Base-by-base conservation (phyloP, 1,140 invertebrate genomes). In the Trachymyrmex cornetzi region DNA sequence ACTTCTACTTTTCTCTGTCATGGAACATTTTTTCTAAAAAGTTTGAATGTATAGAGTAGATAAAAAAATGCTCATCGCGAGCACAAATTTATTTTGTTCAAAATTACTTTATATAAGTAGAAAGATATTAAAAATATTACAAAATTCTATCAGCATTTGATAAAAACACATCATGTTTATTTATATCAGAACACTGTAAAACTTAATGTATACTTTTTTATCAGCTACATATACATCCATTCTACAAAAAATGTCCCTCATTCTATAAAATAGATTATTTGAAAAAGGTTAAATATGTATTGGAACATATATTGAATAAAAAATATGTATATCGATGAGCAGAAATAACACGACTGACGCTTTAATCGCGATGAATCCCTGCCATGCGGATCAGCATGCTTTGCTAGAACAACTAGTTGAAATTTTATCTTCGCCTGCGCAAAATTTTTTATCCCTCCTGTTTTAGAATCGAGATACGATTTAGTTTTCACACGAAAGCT, bases 291-390 rank as follows among this genome's bases (percentile, higher is more conserved):
- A 57, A 71, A 71, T 5, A 30, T 69, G 16, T 69, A 53, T 53
- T 38, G 38, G 9, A 50, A 50, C 3, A 50, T 50, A 14, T 50
- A 69, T 80, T 44, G 27, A 50, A 24, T 71, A 55, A 24, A 55
- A 34, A 55, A 27, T 79, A 66, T 34, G 64, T 67, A 44, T 71
- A 71, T 57, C 50, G 44, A n/a, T 24, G 63, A 69, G 27, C 77
- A 22, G 16, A 71, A 71, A 14, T 81, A 63, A 81, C 53, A 81
- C 11, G 22, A 81, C n/a, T 71, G 53, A 67, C 34, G 24, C 24
- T 82, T 82, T 82, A 19, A 82, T 57, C 80, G 27, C 61, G 67
- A 82, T 82, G 34, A 74, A 61, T 82, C 67, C 3, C 19, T 59
- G 55, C 19, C 34, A 16, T 48, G 66, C 16, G 24, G 44, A 74